Base-by-base conservation (phyloP, 2,888 invertebrate genomes). In the Hirudinaria manillensis region DNA sequence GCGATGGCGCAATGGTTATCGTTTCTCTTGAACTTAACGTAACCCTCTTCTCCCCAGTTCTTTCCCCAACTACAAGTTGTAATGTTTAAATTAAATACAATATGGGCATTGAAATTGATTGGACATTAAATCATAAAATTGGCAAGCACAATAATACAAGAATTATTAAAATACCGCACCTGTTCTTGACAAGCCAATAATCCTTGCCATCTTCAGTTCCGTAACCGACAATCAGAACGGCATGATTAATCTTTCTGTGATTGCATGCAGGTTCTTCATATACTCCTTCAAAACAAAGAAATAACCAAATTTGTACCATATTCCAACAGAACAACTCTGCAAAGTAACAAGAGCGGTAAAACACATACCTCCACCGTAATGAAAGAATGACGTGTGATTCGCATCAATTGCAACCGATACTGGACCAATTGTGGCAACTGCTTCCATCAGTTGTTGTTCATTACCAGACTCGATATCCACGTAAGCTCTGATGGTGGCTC, bases 351-450 rank as follows among this genome's bases (percentile, higher is more conserved):
- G 45, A 10, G n/a, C n/a, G n/a, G n/a, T n/a, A n/a, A n/a, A n/a
- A n/a, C n/a, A n/a, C n/a, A 10, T 45, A 78, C 79, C 79, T 34
- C 70, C 51, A 21, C 71, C 38, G 70, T 79, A 79, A 27, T 75
- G 70, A 71, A 77, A 77, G 78, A 79, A 79, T n/a, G 79, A 78
- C n/a, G 3, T 19, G 61, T 78, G 79, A 68, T 91, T 90, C 78
- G 94, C 94, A 88, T 95, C 94, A 83, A 94, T 94, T 81, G 93
- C 94, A 72, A 94, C 90, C 10, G 93, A 89, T 70, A 94, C 88
- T 13, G 94, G 94, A 0, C 94, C 94, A 77, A 91, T 85, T 0
- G 91, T 91, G 76, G 93, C 93, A 72, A 93, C 89, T 16, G 93
- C 94, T 77, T 88, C 86, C 86, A 89, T 88, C 81, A 94, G 87